Conservation (phyloP, 2,113 vertebrate genomes). For the Sinocyclocheilus anshuiensis region DNA sequence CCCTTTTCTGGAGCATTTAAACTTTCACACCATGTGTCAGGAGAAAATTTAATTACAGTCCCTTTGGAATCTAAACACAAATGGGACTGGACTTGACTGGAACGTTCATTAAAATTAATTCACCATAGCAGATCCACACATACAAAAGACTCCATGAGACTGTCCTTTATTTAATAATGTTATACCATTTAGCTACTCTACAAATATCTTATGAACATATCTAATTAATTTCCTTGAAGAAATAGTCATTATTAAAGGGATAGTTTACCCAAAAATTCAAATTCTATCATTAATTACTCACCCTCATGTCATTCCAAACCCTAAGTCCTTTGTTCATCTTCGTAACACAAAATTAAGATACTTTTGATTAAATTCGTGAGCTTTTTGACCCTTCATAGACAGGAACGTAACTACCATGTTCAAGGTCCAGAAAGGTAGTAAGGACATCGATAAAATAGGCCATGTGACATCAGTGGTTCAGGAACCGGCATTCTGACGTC, state of each 20-base stretch:
- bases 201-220: neutral
- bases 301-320: no score
- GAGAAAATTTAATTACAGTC: conserved; percentile 66
- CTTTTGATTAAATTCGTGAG: no score
- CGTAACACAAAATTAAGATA: no score
- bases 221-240: neutral
- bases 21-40: conserved; percentile 52
- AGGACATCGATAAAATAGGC: no score
- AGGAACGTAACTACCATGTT: no score
- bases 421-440: no score
- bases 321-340: no score
- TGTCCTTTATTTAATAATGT: neutral
- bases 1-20: conserved; percentile 59
- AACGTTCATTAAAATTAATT: conserved; percentile 48
- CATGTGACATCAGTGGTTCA: no score
- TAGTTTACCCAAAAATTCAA: no score
- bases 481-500: no score
- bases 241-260: neutral
- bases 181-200: neutral
- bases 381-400: no score
- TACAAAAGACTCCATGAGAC: neutral
- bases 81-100: conserved; percentile 47
- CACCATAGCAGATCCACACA: neutral
- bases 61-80: conserved; percentile 58
- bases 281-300: no score